Conservation (phyloP, 2,797 vertebrate species). For the Heliangelus exortis region DNA sequence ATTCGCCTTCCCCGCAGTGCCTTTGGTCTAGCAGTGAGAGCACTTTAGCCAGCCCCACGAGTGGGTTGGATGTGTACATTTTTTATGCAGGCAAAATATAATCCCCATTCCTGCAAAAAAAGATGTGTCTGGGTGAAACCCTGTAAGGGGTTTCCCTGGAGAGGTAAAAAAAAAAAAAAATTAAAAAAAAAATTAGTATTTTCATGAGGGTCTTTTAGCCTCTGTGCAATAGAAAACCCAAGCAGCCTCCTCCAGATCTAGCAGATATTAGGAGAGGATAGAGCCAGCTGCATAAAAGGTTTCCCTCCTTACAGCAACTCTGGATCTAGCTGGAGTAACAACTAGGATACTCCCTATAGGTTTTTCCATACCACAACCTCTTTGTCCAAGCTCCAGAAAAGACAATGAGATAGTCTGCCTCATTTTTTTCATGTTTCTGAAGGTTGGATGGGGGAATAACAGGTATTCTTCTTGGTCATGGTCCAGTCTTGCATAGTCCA, state of each 20-base stretch:
- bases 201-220: not conserved
- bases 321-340: not conserved
- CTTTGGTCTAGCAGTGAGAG: conserved; percentile 55
- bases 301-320: not conserved
- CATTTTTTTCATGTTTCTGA: not conserved
- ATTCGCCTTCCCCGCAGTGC: conserved; percentile 35
- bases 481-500: not conserved
- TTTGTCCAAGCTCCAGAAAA: conserved; percentile 8
- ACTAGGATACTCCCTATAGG: not conserved
- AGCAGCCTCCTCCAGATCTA: not conserved
- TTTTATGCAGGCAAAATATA: conserved; percentile 65
- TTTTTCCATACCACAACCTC: not conserved
- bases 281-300: not conserved
- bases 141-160: not conserved
- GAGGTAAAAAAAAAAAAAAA: not conserved
- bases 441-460: not conserved
- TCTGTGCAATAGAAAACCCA: conserved; percentile 32
- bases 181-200: not conserved
- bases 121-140: conserved; percentile 11
- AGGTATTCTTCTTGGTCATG: not conserved
- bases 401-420: not conserved
- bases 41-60: conserved; percentile 21
- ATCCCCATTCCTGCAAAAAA: conserved; percentile 50
- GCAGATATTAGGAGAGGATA: not conserved
- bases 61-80: conserved; percentile 27